Percentiles rank a stretch among this genome's conserved stretches.
phyloP scores from a whole-genome alignment of 2,888 invertebrate species.

The Nesidiocoris tenuis region DNA sequence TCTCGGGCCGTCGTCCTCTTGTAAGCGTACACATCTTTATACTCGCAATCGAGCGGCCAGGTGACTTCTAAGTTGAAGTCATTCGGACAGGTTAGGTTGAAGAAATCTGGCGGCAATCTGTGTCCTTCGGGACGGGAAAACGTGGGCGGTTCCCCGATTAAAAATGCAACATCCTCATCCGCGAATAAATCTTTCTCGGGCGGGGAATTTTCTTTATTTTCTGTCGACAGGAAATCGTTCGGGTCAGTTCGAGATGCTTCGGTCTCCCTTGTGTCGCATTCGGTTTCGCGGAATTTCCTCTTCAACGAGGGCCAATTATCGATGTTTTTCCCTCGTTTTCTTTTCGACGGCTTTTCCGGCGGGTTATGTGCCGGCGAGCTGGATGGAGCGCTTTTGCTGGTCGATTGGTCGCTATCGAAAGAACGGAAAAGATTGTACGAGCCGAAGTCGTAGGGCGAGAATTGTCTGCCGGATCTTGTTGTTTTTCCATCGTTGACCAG shows the following conservation, averaged over 20 bases:
- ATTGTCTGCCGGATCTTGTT: slow-evolving; percentile 26
- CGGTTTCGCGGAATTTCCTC: not conserved
- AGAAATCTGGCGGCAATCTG: slow-evolving; percentile 13
- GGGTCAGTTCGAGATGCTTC: not conserved
- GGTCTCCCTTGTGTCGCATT: not conserved
- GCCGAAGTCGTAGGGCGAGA: slow-evolving; percentile 30
- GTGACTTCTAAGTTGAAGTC: not conserved
- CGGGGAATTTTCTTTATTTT: not conserved
- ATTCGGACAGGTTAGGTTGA: not conserved
- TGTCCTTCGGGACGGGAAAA: slow-evolving; percentile 11
- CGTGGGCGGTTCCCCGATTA: not conserved
- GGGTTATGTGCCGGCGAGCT: not conserved
- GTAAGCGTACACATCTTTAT: not conserved
- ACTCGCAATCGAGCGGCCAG: not conserved
- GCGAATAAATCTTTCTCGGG: not conserved
- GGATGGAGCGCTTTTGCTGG: not conserved
- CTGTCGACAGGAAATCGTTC: not conserved
- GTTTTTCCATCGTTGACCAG: slow-evolving; percentile 29
- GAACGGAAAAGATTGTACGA: slow-evolving; percentile 3
- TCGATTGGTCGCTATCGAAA: not conserved
- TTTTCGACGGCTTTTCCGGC: not conserved
- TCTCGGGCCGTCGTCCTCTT: not conserved
- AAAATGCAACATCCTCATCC: not conserved
- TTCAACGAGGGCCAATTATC: not conserved
- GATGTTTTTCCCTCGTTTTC: not conserved